A percentile compares a stretch with the other conserved stretches of the same genome.
phyloP scores from a whole-genome alignment of 1,140 invertebrate genomes.

The Papilio polyxenes region DNA sequence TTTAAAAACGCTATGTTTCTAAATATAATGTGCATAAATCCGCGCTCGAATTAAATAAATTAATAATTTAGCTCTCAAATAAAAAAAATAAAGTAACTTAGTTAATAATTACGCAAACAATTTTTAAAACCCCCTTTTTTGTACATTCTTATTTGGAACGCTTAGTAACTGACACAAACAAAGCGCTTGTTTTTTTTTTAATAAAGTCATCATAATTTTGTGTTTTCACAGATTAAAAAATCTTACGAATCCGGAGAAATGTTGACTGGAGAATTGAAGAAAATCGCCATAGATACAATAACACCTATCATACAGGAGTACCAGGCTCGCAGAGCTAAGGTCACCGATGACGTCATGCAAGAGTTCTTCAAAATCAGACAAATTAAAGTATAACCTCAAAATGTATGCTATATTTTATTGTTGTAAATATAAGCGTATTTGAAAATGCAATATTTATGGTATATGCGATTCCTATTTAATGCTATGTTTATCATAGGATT shows the following conservation, averaged over 20 bases:
- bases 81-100: no score
- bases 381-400: constrained; percentile 82
- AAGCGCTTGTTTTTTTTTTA: no score
- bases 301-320: constrained; percentile 90
- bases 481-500: neutral
- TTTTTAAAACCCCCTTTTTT: no score
- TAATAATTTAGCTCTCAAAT: no score
- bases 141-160: no score
- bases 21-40: no score
- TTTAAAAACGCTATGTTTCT: no score
- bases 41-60: no score
- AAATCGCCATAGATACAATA: constrained; percentile 88
- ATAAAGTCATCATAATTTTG: no score
- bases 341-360: constrained; percentile 93
- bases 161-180: no score
- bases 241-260: constrained; percentile 94
- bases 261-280: constrained; percentile 97
- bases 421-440: neutral
- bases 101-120: no score
- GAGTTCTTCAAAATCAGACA: constrained; percentile 92
- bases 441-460: constrained; percentile 34
- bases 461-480: neutral
- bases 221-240: constrained; percentile 80
- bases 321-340: constrained; percentile 88
- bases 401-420: neutral